Conservation (phyloP, 2,797 vertebrate genomes). For the Adelosebastes latens region DNA sequence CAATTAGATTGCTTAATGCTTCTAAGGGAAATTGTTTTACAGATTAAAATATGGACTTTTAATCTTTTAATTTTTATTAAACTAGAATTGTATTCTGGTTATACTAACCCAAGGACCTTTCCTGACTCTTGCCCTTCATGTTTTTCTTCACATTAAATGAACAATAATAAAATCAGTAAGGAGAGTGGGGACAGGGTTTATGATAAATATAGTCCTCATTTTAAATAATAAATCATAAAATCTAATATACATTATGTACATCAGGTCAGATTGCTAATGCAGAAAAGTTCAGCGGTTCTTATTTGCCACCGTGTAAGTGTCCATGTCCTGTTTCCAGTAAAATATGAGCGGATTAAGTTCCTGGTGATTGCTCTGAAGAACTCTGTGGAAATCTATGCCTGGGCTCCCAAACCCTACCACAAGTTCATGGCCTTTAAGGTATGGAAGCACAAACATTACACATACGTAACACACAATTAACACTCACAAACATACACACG, state of each 20-base stretch:
- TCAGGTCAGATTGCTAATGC: background rate
- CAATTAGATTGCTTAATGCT: background rate
- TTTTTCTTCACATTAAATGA: background rate
- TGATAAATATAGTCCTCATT: background rate
- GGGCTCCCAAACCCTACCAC: conserved; percentile 95
- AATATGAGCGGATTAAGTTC: conserved; percentile 94
- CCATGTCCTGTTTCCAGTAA: conserved; percentile 80
- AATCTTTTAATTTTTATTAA: background rate
- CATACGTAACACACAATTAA: background rate
- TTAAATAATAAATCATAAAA: background rate
- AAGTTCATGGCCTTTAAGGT: conserved; percentile 98
- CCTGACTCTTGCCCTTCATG: background rate
- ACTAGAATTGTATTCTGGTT: background rate
- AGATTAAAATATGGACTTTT: background rate
- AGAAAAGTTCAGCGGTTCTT: background rate
- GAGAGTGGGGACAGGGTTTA: background rate
- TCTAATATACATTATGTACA: background rate
- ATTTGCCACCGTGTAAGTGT: background rate
- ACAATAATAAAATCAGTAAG: background rate
- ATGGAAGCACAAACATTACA: background rate
- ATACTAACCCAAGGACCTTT: background rate
- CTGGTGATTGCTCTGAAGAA: conserved; percentile 92
- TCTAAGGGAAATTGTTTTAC: background rate
- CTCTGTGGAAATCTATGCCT: conserved; percentile 93
- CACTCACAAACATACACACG: background rate